Evolutionary conservation across 2,888 invertebrate species (phyloP).

Genomic region (Ametastegia equiseti): DNA sequence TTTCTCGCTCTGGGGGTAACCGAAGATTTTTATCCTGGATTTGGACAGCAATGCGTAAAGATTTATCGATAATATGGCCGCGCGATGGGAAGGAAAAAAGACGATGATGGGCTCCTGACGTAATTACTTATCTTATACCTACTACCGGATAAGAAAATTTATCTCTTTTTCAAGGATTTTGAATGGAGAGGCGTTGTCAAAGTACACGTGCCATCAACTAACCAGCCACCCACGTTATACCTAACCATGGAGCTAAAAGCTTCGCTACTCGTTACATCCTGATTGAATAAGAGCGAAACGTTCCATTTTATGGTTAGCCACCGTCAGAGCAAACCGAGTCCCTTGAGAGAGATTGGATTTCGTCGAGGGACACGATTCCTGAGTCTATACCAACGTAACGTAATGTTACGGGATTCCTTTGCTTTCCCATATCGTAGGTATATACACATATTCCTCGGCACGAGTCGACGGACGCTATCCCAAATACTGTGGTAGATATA

Average conservation of each 20-base stretch:
- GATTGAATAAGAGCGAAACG: slow-evolving; percentile 40
- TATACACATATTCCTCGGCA: neutral
- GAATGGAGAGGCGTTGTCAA: slow-evolving; percentile 6
- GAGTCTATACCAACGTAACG: neutral
- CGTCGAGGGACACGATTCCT: neutral
- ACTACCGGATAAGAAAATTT: too few species aligned
- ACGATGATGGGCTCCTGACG: neutral
- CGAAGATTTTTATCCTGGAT: neutral
- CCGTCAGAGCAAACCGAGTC: slow-evolving; percentile 17
- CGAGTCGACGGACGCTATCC: neutral
- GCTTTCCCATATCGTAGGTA: too few species aligned
- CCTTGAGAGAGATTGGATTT: slow-evolving; percentile 42
- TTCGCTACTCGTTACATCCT: slow-evolving; percentile 22
- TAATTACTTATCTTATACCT: slow-evolving; percentile 4
- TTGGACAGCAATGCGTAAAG: too few species aligned
- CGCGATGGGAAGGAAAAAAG: neutral
- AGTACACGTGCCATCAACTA: too few species aligned
- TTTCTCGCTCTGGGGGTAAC: too few species aligned
- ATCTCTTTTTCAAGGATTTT: neutral
- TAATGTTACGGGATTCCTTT: too few species aligned
- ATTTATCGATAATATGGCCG: too few species aligned
- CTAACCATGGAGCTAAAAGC: slow-evolving; percentile 16
- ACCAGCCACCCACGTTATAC: neutral
- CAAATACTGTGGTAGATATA: too few species aligned
- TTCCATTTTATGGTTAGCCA: slow-evolving; percentile 42